Evolutionary conservation across 2,888 invertebrate genomes (phyloP).

Genomic region (Epiblema foenella): DNA sequence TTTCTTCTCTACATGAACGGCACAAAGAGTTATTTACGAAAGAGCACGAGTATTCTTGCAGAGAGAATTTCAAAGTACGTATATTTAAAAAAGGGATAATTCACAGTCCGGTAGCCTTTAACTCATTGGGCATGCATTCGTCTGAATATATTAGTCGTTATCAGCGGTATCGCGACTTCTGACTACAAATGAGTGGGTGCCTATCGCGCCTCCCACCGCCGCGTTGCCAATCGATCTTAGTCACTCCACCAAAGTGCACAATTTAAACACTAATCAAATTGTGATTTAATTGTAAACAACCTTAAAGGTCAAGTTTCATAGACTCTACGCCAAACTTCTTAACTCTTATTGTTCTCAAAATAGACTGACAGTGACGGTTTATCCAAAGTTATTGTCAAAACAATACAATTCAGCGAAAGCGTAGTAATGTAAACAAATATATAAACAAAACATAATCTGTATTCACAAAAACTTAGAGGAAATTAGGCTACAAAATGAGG

Average conservation of each 20-base stretch:
- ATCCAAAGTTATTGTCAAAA: constrained; percentile 1
- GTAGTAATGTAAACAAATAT: neutral
- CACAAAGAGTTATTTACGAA: no score
- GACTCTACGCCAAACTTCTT: neutral
- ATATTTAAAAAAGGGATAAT: neutral
- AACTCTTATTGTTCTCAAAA: neutral
- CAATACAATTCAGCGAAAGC: neutral
- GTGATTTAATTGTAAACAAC: neutral
- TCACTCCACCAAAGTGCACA: constrained; percentile 24
- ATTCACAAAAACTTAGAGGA: neutral
- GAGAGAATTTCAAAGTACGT: neutral
- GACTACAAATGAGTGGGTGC: constrained; percentile 75
- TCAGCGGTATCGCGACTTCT: constrained; percentile 71
- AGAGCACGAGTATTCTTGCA: no score
- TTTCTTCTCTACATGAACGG: no score
- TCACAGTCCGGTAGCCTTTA: constrained; percentile 59
- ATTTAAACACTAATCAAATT: constrained; percentile 14
- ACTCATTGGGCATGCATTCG: constrained; percentile 74
- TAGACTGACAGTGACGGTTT: neutral
- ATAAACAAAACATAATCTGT: constrained; percentile 12
- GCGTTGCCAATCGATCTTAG: constrained; percentile 41
- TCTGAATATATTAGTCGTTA: constrained; percentile 79
- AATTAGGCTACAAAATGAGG: constrained; percentile 59
- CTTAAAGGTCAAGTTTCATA: constrained; percentile 1
- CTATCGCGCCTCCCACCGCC: constrained; percentile 61